Conservation (phyloP, 2,888 invertebrate genomes). For the Meandrusa payeni region DNA sequence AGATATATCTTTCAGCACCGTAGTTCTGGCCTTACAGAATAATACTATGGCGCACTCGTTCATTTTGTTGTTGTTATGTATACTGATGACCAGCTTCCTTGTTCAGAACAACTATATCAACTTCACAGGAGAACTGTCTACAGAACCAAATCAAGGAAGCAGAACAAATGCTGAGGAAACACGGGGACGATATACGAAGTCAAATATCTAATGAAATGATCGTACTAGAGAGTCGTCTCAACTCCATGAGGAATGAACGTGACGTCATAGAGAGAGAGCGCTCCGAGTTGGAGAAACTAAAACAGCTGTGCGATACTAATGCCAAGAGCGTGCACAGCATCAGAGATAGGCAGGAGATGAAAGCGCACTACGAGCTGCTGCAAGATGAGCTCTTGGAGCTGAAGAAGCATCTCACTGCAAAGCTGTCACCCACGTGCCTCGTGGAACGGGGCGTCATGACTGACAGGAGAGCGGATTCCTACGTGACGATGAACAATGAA, state of each 20-base stretch:
- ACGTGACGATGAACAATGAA: conserved; percentile 45
- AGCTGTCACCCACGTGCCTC: no score
- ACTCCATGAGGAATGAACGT: conserved; percentile 53
- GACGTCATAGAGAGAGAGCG: conserved; percentile 52
- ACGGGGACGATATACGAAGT: conserved; percentile 59
- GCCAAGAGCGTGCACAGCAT: conserved; percentile 21
- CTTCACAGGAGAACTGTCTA: conserved; percentile 53
- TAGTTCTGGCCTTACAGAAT: no score
- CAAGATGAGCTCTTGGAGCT: conserved; percentile 49
- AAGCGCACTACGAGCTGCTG: conserved; percentile 46
- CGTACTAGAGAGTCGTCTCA: conserved; percentile 49
- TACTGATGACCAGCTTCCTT: no score
- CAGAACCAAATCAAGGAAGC: conserved; percentile 55
- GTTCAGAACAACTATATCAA: no score
- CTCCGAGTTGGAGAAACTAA: conserved; percentile 40
- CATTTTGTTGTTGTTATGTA: no score
- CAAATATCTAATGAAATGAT: conserved; percentile 58
- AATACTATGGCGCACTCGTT: no score
- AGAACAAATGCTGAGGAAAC: conserved; percentile 45
- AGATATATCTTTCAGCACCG: no score
- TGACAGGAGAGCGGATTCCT: conserved; percentile 30
- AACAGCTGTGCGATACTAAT: conserved; percentile 29
- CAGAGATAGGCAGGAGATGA: conserved; percentile 37
- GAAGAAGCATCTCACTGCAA: conserved; percentile 49
- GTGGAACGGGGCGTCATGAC: conserved; percentile 50